Base-by-base conservation (phyloP, 1,140 invertebrate species). In the Drosophila nikananu region DNA sequence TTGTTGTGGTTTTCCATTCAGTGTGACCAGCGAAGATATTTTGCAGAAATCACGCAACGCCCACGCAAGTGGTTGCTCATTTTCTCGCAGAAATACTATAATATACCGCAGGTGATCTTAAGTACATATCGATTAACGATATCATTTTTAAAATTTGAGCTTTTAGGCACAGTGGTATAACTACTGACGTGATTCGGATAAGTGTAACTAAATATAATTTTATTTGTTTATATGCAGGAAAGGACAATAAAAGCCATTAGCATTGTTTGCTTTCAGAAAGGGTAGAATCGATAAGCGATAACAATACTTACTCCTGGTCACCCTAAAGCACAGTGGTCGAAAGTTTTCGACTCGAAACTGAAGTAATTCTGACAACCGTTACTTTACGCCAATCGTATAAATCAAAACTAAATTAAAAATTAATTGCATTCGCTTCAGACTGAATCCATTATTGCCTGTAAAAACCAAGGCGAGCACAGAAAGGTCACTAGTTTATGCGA, bases 1-100 rank as follows among this genome's bases (percentile, higher is more conserved):
- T 71, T 60, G 54, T 81, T 76, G 46, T 37, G 17, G 35, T 67
- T 59, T 72, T 59, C 32, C 41, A 32, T 23, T 13, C 52, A 55
- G 52, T 55, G 32, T 55, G 52, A 37, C 52, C 52, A 21, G 8
- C 13, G 17, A 13, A 5, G 17, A 17, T 12, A 10, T 15, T 7
- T 2, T 3, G 7, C 12, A 35, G 27, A 15, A 54, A 32, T 6
- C n/a, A 8, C 7, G 7, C 13, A 35, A 2, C n/a, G 7, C 51
- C 51, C 30, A 7, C 19, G 32, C 30, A 55, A 54, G 51, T 54
- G 51, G 51, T 35, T 54, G 32, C 12, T 19, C 8, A 42, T 17
- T n/a, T 27, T 1, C 13, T n/a, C 13, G 21, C 13, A 23, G 15
- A 30, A 65, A 65, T 60, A 61, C 27, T 5, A 23, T 32, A 58